These are phyloP conservation scores for Cyprinella venusta DNA, from an alignment of 2,797 vertebrate species.

Conservation along the genomic window DNA sequence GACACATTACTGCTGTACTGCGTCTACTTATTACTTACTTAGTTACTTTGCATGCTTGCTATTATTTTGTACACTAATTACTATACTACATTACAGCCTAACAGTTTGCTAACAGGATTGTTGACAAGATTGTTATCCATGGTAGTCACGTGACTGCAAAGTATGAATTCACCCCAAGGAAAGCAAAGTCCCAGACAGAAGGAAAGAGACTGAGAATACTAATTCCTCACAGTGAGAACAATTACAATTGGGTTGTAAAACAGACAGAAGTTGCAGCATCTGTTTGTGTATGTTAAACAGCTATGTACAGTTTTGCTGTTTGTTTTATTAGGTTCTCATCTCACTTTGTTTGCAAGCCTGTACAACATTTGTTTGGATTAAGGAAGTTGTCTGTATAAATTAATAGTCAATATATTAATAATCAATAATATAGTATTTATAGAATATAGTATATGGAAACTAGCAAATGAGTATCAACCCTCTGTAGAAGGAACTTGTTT, in stretches of 20 bases:
- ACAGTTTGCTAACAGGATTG: too few species aligned
- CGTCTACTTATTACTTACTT: too few species aligned
- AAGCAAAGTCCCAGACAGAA: constrained; percentile 2
- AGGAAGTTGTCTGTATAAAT: not conserved
- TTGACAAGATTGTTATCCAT: too few species aligned
- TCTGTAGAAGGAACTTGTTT: not conserved
- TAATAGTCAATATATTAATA: too few species aligned
- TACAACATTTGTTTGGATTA: constrained; percentile 11
- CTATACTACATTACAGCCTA: too few species aligned
- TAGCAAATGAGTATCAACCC: not conserved
- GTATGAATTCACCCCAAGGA: not conserved
- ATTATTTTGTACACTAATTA: too few species aligned
- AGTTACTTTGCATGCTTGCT: too few species aligned
- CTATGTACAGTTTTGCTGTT: not conserved
- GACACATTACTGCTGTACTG: too few species aligned
- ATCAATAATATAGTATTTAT: too few species aligned
- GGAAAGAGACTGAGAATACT: constrained; percentile 29
- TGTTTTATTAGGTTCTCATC: constrained; percentile 19
- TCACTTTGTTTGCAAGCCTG: not conserved
- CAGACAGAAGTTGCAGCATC: not conserved
- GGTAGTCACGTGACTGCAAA: too few species aligned
- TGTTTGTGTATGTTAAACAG: not conserved
- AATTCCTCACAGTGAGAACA: constrained; percentile 16
- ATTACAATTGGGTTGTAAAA: not conserved
- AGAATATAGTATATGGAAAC: not conserved